phyloP scores from a whole-genome alignment of 2,113 vertebrate genomes.

The Ciconia stormi region DNA sequence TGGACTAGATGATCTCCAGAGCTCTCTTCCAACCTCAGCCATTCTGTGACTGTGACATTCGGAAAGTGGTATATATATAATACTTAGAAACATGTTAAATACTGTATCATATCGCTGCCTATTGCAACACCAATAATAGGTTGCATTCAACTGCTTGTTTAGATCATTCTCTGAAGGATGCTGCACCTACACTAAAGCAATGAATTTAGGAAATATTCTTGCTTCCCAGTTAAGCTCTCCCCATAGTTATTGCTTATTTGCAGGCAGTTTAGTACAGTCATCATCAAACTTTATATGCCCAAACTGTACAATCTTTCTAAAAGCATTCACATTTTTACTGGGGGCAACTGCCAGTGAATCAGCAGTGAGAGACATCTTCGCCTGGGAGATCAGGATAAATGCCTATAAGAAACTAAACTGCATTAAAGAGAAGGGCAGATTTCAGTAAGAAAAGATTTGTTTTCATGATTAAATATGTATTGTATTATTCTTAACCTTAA shows the following conservation, averaged over 20 bases:
- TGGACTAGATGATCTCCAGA: neutral
- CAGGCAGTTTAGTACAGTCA: neutral
- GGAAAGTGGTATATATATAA: neutral
- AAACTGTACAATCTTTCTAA: neutral
- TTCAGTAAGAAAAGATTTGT: neutral
- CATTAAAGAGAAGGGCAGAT: neutral
- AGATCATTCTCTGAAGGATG: neutral
- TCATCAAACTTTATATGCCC: neutral
- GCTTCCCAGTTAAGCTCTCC: neutral
- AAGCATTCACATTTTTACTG: neutral
- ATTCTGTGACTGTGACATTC: neutral
- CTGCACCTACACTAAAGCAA: neutral
- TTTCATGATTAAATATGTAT: neutral
- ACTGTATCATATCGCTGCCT: neutral
- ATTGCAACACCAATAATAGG: neutral
- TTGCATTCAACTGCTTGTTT: neutral
- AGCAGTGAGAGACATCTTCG: neutral
- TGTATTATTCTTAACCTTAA: neutral
- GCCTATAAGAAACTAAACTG: neutral
- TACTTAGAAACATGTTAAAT: neutral
- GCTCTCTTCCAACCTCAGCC: neutral
- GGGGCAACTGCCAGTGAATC: neutral
- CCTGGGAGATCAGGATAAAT: neutral
- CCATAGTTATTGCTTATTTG: neutral
- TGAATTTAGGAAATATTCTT: neutral